Conservation (phyloP, 2,797 vertebrate genomes). For the Sandelia bainsii region DNA sequence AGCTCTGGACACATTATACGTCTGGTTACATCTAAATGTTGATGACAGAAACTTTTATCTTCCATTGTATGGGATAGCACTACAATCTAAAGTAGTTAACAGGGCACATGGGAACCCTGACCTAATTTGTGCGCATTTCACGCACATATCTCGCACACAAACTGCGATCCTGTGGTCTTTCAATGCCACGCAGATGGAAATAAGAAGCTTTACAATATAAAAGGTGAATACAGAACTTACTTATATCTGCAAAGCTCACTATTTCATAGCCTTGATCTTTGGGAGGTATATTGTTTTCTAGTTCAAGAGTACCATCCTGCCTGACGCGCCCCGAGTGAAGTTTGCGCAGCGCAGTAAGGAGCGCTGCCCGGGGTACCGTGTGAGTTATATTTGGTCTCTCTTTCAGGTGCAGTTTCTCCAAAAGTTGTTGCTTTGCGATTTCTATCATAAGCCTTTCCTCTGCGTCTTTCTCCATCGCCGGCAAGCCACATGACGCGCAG, state of each 20-base stretch:
- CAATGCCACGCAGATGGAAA: neutral
- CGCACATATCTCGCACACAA: neutral
- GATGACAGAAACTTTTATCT: neutral
- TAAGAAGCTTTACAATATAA: neutral
- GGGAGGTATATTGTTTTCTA: slow-evolving; percentile 64
- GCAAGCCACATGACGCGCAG: slow-evolving; percentile 86
- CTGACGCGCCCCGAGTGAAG: slow-evolving; percentile 85
- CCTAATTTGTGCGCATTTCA: slow-evolving; percentile 27
- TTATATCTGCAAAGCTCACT: slow-evolving; percentile 91
- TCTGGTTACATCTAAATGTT: neutral
- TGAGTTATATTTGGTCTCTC: slow-evolving; percentile 90
- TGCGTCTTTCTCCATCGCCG: slow-evolving; percentile 74
- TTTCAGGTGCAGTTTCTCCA: slow-evolving; percentile 91
- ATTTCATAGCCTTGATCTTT: slow-evolving; percentile 90
- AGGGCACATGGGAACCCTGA: neutral
- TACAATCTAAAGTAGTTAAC: neutral
- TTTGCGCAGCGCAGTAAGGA: slow-evolving; percentile 90
- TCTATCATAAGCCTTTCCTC: slow-evolving; percentile 88
- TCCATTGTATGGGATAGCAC: neutral
- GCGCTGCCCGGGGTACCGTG: slow-evolving; percentile 85
- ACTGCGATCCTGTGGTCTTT: neutral
- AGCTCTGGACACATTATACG: neutral
- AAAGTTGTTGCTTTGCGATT: slow-evolving; percentile 91
- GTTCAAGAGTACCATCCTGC: slow-evolving; percentile 80
- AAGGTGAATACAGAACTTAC: slow-evolving; percentile 74